phyloP scores from a whole-genome alignment of 2,888 invertebrate species.

The Copidosoma aretas region DNA sequence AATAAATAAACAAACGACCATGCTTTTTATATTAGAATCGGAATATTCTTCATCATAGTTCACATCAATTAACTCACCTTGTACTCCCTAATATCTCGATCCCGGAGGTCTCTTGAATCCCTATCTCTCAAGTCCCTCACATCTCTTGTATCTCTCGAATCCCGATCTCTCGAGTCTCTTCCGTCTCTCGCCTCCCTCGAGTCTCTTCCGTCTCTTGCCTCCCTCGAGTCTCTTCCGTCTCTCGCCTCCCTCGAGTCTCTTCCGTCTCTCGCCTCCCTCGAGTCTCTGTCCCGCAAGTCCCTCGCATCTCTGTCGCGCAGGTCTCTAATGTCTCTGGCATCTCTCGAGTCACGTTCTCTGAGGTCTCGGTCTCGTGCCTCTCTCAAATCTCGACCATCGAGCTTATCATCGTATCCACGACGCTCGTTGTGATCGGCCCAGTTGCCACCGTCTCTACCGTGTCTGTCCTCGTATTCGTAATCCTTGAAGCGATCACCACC shows the following conservation, averaged over 20 bases:
- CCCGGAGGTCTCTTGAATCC: constrained; percentile 33
- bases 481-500: constrained; percentile 50
- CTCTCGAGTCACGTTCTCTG: constrained; percentile 51
- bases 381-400: constrained; percentile 43
- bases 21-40: constrained; percentile 46
- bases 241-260: constrained; percentile 41
- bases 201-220: constrained; percentile 51
- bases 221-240: constrained; percentile 45
- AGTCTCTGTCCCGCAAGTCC: constrained; percentile 30
- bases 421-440: constrained; percentile 46
- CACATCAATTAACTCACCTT: not conserved
- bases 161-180: constrained; percentile 41
- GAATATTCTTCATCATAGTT: constrained; percentile 54
- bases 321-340: constrained; percentile 47
- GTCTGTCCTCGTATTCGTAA: constrained; percentile 59
- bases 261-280: constrained; percentile 25
- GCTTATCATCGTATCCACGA: constrained; percentile 57
- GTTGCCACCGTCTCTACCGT: constrained; percentile 54
- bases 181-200: constrained; percentile 32
- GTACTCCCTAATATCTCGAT: constrained; percentile 1
- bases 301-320: constrained; percentile 9
- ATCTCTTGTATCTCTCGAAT: constrained; percentile 49
- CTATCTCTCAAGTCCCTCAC: constrained; percentile 4
- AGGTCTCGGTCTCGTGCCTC: constrained; percentile 27
- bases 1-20: not conserved